Conservation (phyloP, 2,888 invertebrate species). For the Shargacucullia verbasci region DNA sequence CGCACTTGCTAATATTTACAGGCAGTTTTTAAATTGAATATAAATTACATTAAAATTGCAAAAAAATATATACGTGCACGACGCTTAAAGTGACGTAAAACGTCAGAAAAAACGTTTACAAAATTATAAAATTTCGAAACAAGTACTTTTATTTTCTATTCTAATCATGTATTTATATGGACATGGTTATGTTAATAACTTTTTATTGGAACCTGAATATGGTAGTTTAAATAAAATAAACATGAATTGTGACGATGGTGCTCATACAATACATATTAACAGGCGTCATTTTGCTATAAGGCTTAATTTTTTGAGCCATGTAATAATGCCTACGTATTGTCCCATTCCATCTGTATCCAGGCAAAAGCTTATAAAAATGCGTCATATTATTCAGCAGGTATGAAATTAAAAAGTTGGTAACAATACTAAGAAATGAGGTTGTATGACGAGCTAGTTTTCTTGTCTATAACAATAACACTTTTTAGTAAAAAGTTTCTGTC, state of each 20-base stretch:
- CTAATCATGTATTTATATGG: slow-evolving; percentile 2
- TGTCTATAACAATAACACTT: neutral
- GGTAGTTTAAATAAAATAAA: slow-evolving; percentile 25
- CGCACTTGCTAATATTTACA: neutral
- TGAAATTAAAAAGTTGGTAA: slow-evolving; percentile 13
- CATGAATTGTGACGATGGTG: slow-evolving; percentile 29
- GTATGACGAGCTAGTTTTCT: slow-evolving; percentile 7
- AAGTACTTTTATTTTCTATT: too few species aligned
- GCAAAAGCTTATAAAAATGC: slow-evolving; percentile 42
- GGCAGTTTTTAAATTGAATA: neutral
- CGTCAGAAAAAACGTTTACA: slow-evolving; percentile 5
- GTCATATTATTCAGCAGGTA: slow-evolving; percentile 21
- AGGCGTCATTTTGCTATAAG: slow-evolving; percentile 19
- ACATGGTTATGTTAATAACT: slow-evolving; percentile 28
- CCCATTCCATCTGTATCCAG: slow-evolving; percentile 38
- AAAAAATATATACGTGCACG: slow-evolving; percentile 4
- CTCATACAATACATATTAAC: slow-evolving; percentile 49
- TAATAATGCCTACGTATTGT: slow-evolving; percentile 18
- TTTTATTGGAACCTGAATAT: slow-evolving; percentile 36
- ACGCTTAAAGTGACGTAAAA: neutral
- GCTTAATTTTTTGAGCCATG: slow-evolving; percentile 30
- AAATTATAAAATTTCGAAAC: slow-evolving; percentile 5
- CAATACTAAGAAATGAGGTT: slow-evolving; percentile 16
- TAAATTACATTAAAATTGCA: neutral
- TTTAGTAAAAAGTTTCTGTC: slow-evolving; percentile 4